Evolutionary conservation across 2,797 vertebrate genomes (phyloP), one percentile per base, ranked within the genome.

Genomic region (Aselliscus stoliczkanus): DNA sequence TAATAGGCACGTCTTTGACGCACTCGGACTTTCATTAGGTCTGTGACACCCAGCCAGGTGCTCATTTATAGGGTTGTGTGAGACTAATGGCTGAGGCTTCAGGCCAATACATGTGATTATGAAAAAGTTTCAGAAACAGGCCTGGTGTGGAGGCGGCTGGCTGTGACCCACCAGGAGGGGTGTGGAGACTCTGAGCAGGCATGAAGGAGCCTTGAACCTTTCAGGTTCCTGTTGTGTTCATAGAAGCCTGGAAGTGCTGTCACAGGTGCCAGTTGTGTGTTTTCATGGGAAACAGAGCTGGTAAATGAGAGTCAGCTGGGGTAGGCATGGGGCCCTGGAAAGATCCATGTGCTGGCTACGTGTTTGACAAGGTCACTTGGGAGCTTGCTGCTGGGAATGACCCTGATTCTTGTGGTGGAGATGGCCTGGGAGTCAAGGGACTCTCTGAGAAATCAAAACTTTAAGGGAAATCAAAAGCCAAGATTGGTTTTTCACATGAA

Each of bases 11-110:
- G 27, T 44, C 56, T 62, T 31, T 62, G 94, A 88, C 4, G 5
- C 11, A 0, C 75, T 83, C 27, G 56, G 75, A 47, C 76, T 85
- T 93, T 88, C 90, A 44, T 79, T 50, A 54, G 90, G 62, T 81
- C 93, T 54, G 4, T 80, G 97, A 87, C 85, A 90, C 76, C 77
- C 39, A 50, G 64, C 72, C 96, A 95, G 95, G 92, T 83, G 90
- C 84, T 93, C n/a, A 7, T 88, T 92, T 88, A 54, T 60, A 88
- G 69, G 67, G 81, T 75, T 79, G 67, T 21, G 81, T n/a, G 64
- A 85, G 72, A 80, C 75, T 85, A 69, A 86, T 75, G 75, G 91
- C 70, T 82, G 79, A 85, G 77, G 92, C 60, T 95, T 95, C 0
- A 25, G 54, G 64, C 82, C 81, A 87, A 18, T 27, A 23, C 20